A percentile compares a stretch with the other conserved stretches of the same genome.
phyloP scores from a whole-genome alignment of 2,797 vertebrate genomes.

The Pseudochirops corinnae region DNA sequence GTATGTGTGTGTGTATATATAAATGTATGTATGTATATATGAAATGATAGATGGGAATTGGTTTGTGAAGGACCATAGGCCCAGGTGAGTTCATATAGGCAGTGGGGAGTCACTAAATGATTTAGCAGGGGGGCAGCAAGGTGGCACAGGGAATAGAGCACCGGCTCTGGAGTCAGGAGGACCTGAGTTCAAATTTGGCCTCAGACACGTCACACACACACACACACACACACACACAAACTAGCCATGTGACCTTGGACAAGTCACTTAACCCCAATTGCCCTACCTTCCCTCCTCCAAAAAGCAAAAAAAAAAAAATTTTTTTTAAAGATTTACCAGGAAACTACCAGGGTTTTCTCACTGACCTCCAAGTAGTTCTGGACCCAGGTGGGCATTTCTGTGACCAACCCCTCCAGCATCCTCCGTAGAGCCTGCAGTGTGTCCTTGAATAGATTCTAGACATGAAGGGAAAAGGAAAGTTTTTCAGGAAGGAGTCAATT shows the following conservation, averaged over 20 bases:
- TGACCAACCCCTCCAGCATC: slow-evolving; percentile 36
- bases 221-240: no score
- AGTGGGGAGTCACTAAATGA: not conserved
- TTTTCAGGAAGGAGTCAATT: no score
- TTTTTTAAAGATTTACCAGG: not conserved
- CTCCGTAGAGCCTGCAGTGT: slow-evolving; percentile 44
- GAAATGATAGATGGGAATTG: not conserved
- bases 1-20: no score
- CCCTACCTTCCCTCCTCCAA: no score
- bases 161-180: no score
- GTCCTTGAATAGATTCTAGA: slow-evolving; percentile 32
- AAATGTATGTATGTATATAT: no score
- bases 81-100: not conserved
- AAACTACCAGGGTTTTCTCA: not conserved
- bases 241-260: no score
- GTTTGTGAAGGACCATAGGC: not conserved
- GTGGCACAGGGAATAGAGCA: no score
- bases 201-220: no score
- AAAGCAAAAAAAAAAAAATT: no score
- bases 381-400: not conserved
- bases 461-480: not conserved
- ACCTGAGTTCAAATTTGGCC: no score
- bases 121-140: not conserved
- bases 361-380: slow-evolving; percentile 62
- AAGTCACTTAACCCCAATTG: no score